Evolutionary conservation across 2,888 invertebrate species (phyloP), one percentile per base, ranked within the genome.

Genomic region (Stenodera caucasica): DNA sequence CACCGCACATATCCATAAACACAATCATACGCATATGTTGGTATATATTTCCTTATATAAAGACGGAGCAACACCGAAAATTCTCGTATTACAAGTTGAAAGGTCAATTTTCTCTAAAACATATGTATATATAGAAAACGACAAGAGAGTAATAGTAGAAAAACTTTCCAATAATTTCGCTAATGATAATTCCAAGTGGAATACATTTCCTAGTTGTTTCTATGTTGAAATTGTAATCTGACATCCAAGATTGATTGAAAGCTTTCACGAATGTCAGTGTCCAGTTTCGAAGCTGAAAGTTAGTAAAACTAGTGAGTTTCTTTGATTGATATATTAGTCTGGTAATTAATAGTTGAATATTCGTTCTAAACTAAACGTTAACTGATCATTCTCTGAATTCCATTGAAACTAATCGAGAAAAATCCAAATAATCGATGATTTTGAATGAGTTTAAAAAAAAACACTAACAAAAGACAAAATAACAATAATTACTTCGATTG

Each of bases 281-380:
- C 45, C 45, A 45, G 45, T 45, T 21, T 12, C 23, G n/a, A 18
- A 8, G 6, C 21, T 18, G 45, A 40, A 40, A 45, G 45, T 21
- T 45, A n/a, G 21, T 23, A 23, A 45, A 21, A 45, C 45, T 45
- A 45, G 21, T 23, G 23, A 45, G 23, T 21, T 45, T 45, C 12
- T 23, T 23, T 45, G 45, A 45, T 45, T 45, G 45, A 45, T 45
- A 45, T 21, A 45, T 45, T 45, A 45, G 21, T 23, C 23, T 23
- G 5, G 4, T 45, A 45, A 45, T 45, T 45, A n/a, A 23, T 45
- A 45, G 23, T 23, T 45, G n/a, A 23, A 45, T 23, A 45, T 23
- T 45, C 23, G n/a, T 45, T 45, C 9, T 11, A 12, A 21, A 18
- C 12, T 21, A 45, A 21, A 21, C 18, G 2, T 45, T 45, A 12